Conservation (phyloP, 2,113 vertebrate genomes). For the Erythrocercus mccallii region DNA sequence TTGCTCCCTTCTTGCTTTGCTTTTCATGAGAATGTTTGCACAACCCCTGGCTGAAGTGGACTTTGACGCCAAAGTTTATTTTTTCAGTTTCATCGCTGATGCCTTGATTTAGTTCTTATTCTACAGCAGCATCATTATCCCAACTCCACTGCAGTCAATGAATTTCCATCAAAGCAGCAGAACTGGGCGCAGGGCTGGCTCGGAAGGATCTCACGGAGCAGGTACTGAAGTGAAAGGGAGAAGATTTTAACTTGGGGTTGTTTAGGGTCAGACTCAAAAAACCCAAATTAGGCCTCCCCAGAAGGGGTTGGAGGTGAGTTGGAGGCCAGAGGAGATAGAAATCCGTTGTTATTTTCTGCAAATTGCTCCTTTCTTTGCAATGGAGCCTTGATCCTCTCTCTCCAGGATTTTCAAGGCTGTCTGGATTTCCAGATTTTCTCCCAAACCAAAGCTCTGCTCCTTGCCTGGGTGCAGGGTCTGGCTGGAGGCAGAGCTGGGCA, state of each 20-base stretch:
- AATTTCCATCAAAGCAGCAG: neutral
- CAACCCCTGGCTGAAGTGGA: neutral
- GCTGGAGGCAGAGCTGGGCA: neutral
- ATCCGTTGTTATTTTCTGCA: neutral
- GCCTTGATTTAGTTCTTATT: neutral
- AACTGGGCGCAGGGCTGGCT: neutral
- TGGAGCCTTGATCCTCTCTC: neutral
- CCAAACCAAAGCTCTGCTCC: neutral
- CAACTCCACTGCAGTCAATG: neutral
- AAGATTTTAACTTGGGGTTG: neutral
- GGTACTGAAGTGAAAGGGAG: neutral
- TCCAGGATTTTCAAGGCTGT: neutral
- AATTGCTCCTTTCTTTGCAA: neutral
- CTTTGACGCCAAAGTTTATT: slow-evolving; percentile 3
- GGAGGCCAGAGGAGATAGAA: neutral
- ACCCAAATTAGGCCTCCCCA: neutral
- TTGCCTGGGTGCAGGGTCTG: neutral
- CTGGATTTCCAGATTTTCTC: neutral
- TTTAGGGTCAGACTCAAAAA: neutral
- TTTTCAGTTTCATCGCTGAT: neutral
- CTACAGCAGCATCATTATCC: neutral
- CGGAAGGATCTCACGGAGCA: neutral
- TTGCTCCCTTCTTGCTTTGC: neutral
- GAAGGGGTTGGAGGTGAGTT: neutral
- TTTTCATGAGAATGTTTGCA: neutral